These are phyloP conservation scores for Aeoliscus strigatus DNA, from an alignment of 2,797 vertebrate genomes.

Conservation along the genomic window DNA sequence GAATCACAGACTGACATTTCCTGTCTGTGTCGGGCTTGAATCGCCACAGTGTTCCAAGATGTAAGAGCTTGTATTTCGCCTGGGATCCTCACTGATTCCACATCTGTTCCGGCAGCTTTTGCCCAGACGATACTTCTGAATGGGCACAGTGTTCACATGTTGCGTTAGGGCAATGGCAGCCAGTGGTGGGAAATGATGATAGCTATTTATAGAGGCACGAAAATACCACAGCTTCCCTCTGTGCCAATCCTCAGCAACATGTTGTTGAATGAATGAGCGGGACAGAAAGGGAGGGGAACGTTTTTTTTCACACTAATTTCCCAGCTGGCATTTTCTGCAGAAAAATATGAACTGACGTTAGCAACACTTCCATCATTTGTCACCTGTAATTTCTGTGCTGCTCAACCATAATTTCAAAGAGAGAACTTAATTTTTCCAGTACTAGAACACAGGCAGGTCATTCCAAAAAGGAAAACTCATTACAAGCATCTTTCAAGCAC, in stretches of 20 bases:
- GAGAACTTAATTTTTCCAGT: constrained; percentile 5
- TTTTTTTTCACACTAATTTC: constrained; percentile 23
- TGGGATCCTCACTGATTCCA: constrained; percentile 27
- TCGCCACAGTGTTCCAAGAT: constrained; percentile 40
- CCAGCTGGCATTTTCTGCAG: constrained; percentile 27
- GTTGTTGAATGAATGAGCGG: constrained; percentile 25
- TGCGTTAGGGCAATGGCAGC: constrained; percentile 31
- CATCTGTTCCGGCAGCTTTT: constrained; percentile 45
- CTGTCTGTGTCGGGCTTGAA: constrained; percentile 43
- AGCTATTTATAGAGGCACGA: constrained; percentile 70
- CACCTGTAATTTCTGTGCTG: constrained; percentile 2
- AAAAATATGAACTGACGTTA: background rate
- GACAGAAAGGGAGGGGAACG: background rate
- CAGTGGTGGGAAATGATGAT: constrained; percentile 51
- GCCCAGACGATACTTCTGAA: constrained; percentile 37
- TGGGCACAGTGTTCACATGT: constrained; percentile 47
- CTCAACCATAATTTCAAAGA: constrained; percentile 6
- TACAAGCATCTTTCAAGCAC: background rate
- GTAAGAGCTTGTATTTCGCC: constrained; percentile 8
- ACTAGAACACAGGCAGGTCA: background rate
- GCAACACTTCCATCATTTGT: constrained; percentile 6
- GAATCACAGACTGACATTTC: constrained; percentile 55
- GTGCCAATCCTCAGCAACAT: constrained; percentile 47
- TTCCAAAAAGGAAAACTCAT: constrained; percentile 7
- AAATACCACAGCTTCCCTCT: constrained; percentile 63